Percentiles rank a stretch among this genome's conserved stretches.
Evolutionary conservation across 2,113 vertebrate genomes (phyloP).

Genomic region (Polypterus senegalus): DNA sequence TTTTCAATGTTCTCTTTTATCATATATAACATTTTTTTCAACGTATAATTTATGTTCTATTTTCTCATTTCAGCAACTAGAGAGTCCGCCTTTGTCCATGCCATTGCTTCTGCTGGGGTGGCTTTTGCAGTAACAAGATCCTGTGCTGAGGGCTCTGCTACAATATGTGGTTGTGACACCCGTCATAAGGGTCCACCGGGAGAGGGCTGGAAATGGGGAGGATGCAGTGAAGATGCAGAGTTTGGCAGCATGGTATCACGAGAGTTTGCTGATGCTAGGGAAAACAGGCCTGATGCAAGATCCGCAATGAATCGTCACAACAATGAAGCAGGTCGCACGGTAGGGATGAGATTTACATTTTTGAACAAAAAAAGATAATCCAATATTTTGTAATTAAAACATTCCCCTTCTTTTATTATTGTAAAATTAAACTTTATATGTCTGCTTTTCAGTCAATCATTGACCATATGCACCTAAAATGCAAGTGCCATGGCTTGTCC

Average conservation of each 20-base stretch:
- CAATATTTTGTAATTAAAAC: no score
- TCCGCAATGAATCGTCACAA: conserved; percentile 97
- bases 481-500: conserved; percentile 63
- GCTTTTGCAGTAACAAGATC: conserved; percentile 85
- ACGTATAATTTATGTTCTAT: background rate
- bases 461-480: conserved; percentile 64
- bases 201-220: conserved; percentile 96
- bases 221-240: conserved; percentile 91
- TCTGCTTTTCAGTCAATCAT: conserved; percentile 49
- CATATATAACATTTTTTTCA: no score
- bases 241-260: conserved; percentile 93
- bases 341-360: conserved; percentile 30
- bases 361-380: no score
- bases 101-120: conserved; percentile 85
- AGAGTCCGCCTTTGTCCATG: conserved; percentile 90
- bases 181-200: conserved; percentile 81
- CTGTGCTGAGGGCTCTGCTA: conserved; percentile 78
- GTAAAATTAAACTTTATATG: background rate
- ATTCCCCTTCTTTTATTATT: background rate
- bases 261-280: conserved; percentile 86
- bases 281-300: conserved; percentile 86
- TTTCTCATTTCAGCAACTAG: conserved; percentile 63
- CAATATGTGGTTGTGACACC: conserved; percentile 84
- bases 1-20: no score
- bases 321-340: conserved; percentile 88